Percentiles rank a stretch among this genome's conserved stretches.
Conservation (phyloP, 2,888 invertebrate genomes). For the Lasioglossum zephyrum region DNA sequence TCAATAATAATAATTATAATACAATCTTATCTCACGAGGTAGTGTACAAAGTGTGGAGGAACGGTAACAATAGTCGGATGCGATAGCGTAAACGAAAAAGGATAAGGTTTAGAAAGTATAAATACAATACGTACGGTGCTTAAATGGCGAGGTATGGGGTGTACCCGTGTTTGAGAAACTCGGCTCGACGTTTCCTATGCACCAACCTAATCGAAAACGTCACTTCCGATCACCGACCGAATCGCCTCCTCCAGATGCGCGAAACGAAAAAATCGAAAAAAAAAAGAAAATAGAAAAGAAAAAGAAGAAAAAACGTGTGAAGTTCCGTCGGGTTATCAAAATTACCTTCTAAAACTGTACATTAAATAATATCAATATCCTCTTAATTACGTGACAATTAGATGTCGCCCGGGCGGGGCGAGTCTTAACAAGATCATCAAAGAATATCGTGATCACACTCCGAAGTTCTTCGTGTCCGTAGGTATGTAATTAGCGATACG, state of each 20-base stretch:
- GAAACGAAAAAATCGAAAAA: background rate
- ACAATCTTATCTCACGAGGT: conserved; percentile 18
- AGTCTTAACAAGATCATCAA: conserved; percentile 11
- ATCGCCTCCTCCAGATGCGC: background rate
- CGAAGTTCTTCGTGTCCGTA: conserved; percentile 5
- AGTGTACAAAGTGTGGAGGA: conserved; percentile 12
- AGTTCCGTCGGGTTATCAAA: conserved; percentile 17
- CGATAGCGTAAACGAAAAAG: background rate
- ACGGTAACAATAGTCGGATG: conserved; percentile 15
- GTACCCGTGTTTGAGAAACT: background rate
- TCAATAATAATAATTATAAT: conserved; percentile 16
- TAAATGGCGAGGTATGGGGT: conserved; percentile 12
- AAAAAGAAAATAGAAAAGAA: too few relatives aligned
- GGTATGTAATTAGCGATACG: conserved; percentile 3
- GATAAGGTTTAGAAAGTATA: background rate
- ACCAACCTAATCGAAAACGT: conserved; percentile 15
- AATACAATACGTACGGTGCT: background rate
- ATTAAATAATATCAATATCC: conserved; percentile 19
- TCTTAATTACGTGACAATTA: conserved; percentile 11
- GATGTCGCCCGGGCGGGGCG: background rate
- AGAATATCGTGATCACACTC: conserved; percentile 12
- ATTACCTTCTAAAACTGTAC: conserved; percentile 16
- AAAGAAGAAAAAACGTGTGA: background rate
- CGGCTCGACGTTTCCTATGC: conserved; percentile 7
- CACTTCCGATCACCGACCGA: background rate